Evolutionary conservation across 2,113 vertebrate genomes (phyloP), one percentile per base, ranked within the genome.

Genomic region (Nothoprocta pentlandii): DNA sequence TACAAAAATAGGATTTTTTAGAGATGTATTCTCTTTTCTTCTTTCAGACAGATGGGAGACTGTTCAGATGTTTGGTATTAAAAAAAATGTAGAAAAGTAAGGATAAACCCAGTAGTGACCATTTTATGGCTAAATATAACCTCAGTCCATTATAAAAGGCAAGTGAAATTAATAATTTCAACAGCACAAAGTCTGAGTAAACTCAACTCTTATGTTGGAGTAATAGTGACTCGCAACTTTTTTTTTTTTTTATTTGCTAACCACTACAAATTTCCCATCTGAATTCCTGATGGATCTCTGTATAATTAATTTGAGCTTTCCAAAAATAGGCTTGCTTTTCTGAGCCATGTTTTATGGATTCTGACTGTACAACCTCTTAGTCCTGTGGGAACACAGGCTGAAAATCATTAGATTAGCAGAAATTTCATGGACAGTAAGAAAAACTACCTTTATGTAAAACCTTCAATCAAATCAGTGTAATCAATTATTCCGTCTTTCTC

Each of bases 321-420:
- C 77, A 49, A 90, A 96, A 91, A 80, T 34, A 82, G 39, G 41
- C 28, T 41, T 69, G 8, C 8, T 73, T 87, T 85, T 92, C 74
- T 75, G 67, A 32, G 76, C 94, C 39, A 11, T 58, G 11, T 82
- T 79, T 80, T 82, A 73, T 47, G 41, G 34, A 94, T 80, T 25
- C 22, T 46, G 51, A 56, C 17, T 59, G 23, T 63, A 80, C 15
- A 84, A 47, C 2, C 22, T 21, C 34, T 41, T 32, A 47, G 5
- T 6, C 3, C 71, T 32, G 42, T 42, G 42, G 53, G 87, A 90
- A 11, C 53, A 85, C 17, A 80, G 1, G 4, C 42, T 79, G 28
- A 94, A 76, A 89, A 87, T 66, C 6, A 39, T 61, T 53, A 85
- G 62, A n/a, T 59, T 74, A 82, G 39, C 6, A 82, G 54, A 76